Evolutionary conservation across 2,113 vertebrate genomes (phyloP), one percentile per base, ranked within the genome.

Genomic region (Lonchura striata): DNA sequence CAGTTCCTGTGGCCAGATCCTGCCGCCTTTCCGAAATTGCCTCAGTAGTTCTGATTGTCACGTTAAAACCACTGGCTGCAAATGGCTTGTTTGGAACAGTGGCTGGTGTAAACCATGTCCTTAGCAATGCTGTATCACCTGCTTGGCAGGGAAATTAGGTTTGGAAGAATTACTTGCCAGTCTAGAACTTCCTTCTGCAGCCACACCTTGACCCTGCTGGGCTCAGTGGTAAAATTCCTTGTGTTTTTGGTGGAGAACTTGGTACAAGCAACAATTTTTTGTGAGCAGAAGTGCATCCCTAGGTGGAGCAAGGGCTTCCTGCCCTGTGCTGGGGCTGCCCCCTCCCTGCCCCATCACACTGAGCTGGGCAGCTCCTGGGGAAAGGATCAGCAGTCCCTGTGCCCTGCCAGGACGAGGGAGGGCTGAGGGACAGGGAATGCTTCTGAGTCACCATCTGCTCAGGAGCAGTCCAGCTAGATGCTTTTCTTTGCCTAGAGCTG

Each of bases 401-500:
- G 88, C 25, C 20, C 9, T 83, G 50, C 25, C 64, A 68, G 76
- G 46, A 54, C 44, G 13, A n/a, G 52, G 52, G 72, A 71, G 27
- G 27, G n/a, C 13, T 0, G 41, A 74, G 69, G 61, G 41, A 56
- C 59, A 79, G 63, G 53, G 39, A 81, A 28, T 2, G 8, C 31
- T 76, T 54, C 90, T 7, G 13, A 82, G 56, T 37, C 71, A 46
- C 76, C 44, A 27, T 86, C 82, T 92, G 72, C 90, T 90, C 23
- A 0, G 60, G 60, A 57, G n/a, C 13, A 90, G 69, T 84, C 60
- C 31, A 49, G 68, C 25, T 61, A 56, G 64, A 70, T 0, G 15
- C 41, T 91, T 92, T 82, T 60, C 81, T 87, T 75, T 89, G 74
- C 92, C 69, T 71, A 79, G 56, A 89, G 81, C 86, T 95, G 77